phyloP scores from a whole-genome alignment of 1,140 invertebrate genomes.

The Polyergus mexicanus region DNA sequence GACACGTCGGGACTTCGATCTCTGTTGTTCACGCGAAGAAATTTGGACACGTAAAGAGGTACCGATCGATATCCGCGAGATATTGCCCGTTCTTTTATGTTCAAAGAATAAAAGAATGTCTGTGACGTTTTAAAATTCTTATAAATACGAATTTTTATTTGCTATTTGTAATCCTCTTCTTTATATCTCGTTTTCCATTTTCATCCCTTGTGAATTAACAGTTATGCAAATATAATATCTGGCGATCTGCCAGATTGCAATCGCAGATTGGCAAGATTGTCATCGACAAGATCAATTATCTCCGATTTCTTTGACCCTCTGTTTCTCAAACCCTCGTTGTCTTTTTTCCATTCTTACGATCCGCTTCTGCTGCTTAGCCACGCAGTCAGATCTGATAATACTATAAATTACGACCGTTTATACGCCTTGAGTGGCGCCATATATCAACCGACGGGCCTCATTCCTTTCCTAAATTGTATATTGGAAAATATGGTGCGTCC shows the following conservation, averaged over 20 bases:
- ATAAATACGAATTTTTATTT: not conserved
- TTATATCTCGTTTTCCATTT: not conserved
- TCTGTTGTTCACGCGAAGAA: constrained; percentile 51
- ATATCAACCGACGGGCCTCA: constrained; percentile 73
- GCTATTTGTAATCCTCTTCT: not conserved
- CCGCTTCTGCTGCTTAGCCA: constrained; percentile 64
- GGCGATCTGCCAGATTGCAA: not conserved
- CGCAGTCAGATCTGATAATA: constrained; percentile 76
- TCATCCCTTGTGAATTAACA: not conserved
- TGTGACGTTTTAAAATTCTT: not conserved
- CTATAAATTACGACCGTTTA: constrained; percentile 77
- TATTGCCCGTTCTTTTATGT: constrained; percentile 6
- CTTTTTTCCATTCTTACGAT: constrained; percentile 43
- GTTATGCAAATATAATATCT: not conserved
- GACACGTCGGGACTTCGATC: constrained; percentile 68
- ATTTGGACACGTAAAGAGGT: constrained; percentile 1
- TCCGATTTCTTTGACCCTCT: not conserved
- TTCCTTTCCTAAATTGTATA: constrained; percentile 78
- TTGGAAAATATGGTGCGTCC: constrained; percentile 78
- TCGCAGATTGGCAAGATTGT: not conserved
- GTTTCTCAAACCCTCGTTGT: constrained; percentile 29
- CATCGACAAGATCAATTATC: constrained; percentile 26
- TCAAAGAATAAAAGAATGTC: constrained; percentile 8
- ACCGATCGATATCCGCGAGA: constrained; percentile 14
- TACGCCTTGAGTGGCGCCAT: constrained; percentile 74